phyloP scores from a whole-genome alignment of 1,140 invertebrate genomes.

The Cepaea nemoralis region DNA sequence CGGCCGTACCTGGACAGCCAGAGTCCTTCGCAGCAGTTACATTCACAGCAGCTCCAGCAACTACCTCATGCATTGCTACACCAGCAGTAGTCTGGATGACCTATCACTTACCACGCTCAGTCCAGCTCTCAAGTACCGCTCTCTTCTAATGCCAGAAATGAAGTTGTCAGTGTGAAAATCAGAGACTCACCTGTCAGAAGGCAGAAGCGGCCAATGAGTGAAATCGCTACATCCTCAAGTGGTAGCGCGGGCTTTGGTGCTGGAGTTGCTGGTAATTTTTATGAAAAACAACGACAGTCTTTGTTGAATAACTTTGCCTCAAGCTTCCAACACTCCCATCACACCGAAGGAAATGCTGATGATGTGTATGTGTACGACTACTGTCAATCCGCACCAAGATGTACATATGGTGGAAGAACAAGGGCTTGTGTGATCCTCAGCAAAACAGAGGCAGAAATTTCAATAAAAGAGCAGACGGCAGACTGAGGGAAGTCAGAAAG shows the following conservation, averaged over 20 bases:
- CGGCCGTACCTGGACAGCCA: neutral
- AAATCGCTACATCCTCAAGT: conserved; percentile 42
- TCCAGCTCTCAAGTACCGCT: conserved; percentile 38
- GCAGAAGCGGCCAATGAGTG: conserved; percentile 41
- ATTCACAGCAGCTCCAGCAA: neutral
- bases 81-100: conserved; percentile 42
- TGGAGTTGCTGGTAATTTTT: neutral
- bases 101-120: conserved; percentile 42
- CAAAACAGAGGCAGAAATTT: neutral
- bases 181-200: conserved; percentile 34
- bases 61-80: neutral
- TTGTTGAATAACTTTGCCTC: conserved; percentile 36
- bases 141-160: conserved; percentile 21
- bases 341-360: conserved; percentile 9
- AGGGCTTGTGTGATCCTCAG: neutral
- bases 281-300: conserved; percentile 27
- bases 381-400: neutral
- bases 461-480: neutral
- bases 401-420: conserved; percentile 1
- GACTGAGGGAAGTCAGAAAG: neutral
- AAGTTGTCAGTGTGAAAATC: conserved; percentile 28
- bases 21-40: neutral
- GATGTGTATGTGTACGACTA: conserved; percentile 45
- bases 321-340: conserved; percentile 28
- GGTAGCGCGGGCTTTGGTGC: neutral